phyloP scores from a whole-genome alignment of 2,113 vertebrate species.

The Lipophrys pholis region DNA sequence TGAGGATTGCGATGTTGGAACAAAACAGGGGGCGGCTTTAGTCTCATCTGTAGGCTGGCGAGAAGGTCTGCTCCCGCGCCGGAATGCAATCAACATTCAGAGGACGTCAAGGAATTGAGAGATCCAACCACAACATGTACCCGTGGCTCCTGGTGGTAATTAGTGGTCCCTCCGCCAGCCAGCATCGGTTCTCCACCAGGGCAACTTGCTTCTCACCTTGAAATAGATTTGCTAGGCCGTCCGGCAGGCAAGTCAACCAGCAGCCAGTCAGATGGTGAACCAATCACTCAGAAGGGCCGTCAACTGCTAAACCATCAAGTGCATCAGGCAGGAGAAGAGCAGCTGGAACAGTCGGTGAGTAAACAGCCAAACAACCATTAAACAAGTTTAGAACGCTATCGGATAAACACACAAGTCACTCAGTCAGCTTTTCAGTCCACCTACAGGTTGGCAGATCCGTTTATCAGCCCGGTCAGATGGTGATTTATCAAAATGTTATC shows the following conservation, averaged over 20 bases:
- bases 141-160: constrained; percentile 58
- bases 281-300: constrained; percentile 41
- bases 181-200: constrained; percentile 26
- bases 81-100: constrained; percentile 69
- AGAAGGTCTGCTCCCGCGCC: constrained; percentile 44
- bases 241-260: constrained; percentile 9
- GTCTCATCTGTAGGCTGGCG: constrained; percentile 59
- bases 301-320: constrained; percentile 7
- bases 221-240: constrained; percentile 59
- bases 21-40: constrained; percentile 44
- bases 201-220: constrained; percentile 16
- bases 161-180: constrained; percentile 57
- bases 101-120: constrained; percentile 45
- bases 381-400: constrained; percentile 31
- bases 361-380: constrained; percentile 2
- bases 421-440: constrained; percentile 18
- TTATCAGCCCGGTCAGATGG: constrained; percentile 7
- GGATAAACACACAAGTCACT: constrained; percentile 20
- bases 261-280: constrained; percentile 24
- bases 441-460: constrained; percentile 6
- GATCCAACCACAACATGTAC: constrained; percentile 59
- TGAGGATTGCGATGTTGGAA: constrained; percentile 55
- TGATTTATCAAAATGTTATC: constrained; percentile 48
- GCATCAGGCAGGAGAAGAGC: constrained; percentile 9
- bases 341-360: not conserved